Evolutionary conservation across 2,797 vertebrate species (phyloP).

Genomic region (Xenopus petersii): DNA sequence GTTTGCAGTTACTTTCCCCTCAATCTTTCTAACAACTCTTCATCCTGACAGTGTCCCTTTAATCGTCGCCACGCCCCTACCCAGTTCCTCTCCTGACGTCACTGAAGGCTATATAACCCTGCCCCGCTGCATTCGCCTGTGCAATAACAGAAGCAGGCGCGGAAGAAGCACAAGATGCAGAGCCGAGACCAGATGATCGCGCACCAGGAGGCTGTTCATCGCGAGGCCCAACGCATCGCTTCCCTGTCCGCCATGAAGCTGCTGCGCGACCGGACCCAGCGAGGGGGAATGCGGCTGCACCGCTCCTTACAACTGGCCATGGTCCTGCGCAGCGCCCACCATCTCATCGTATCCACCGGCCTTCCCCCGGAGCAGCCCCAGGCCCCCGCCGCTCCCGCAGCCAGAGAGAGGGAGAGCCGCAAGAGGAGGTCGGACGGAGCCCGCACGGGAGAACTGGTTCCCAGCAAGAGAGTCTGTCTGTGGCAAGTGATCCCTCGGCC

Average conservation of each 20-base stretch:
- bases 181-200: slow-evolving; percentile 56
- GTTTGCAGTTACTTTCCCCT: too few species aligned
- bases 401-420: slow-evolving; percentile 34
- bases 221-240: slow-evolving; percentile 85
- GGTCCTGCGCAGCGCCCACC: slow-evolving; percentile 82
- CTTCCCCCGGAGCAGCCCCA: slow-evolving; percentile 61
- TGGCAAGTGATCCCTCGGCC: slow-evolving; percentile 58
- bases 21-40: too few species aligned
- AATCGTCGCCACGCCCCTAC: background rate
- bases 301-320: slow-evolving; percentile 81
- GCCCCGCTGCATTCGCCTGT: slow-evolving; percentile 44
- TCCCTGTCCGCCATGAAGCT: slow-evolving; percentile 84
- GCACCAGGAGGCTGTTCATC: slow-evolving; percentile 30
- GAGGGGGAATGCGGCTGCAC: slow-evolving; percentile 83
- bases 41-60: slow-evolving; percentile 7
- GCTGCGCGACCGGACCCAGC: slow-evolving; percentile 78
- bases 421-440: slow-evolving; percentile 46
- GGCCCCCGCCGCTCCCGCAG: slow-evolving; percentile 63
- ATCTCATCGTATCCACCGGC: slow-evolving; percentile 75
- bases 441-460: slow-evolving; percentile 69
- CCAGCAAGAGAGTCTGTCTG: slow-evolving; percentile 80
- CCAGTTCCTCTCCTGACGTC: background rate
- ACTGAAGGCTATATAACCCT: background rate
- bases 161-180: slow-evolving; percentile 69
- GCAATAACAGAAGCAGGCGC: background rate